Conservation (phyloP, 2,113 vertebrate species). For the Gavia stellata region DNA sequence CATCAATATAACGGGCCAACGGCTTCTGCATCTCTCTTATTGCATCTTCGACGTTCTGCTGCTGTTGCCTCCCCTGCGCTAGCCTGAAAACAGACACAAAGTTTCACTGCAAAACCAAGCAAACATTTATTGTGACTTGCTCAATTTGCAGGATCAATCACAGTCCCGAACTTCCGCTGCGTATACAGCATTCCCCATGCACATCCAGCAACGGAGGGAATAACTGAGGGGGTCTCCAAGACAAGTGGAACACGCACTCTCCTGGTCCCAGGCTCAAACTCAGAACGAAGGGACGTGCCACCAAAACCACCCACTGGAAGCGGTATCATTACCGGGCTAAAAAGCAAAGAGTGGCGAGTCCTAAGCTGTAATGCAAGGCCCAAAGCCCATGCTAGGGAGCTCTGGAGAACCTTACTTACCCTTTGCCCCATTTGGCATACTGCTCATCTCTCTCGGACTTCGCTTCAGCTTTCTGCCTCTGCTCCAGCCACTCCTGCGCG, state of each 20-base stretch:
- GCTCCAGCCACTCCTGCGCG: conserved; percentile 80
- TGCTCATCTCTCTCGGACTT: conserved; percentile 82
- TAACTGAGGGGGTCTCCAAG: accelerated
- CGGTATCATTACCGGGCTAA: accelerated
- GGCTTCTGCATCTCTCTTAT: conserved; percentile 90
- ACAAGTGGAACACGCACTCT: accelerated
- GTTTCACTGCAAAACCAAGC: neutral
- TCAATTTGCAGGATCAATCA: accelerated
- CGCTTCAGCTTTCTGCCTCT: conserved; percentile 77
- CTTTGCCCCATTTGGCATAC: conserved; percentile 92
- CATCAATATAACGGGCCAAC: conserved; percentile 86
- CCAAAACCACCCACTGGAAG: neutral
- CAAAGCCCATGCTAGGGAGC: neutral
- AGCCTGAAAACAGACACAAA: conserved; percentile 70
- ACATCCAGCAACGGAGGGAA: neutral
- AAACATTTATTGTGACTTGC: accelerated
- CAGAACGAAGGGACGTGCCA: accelerated
- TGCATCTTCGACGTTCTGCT: conserved; percentile 87
- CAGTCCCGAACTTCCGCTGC: accelerated
- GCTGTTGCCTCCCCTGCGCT: conserved; percentile 84
- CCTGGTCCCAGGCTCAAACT: neutral
- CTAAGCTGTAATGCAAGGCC: accelerated
- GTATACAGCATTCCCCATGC: accelerated
- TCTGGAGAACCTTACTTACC: conserved; percentile 77
- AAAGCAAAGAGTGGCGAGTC: neutral